Conservation (phyloP, 2,797 vertebrate species). For the Salarias fasciatus region DNA sequence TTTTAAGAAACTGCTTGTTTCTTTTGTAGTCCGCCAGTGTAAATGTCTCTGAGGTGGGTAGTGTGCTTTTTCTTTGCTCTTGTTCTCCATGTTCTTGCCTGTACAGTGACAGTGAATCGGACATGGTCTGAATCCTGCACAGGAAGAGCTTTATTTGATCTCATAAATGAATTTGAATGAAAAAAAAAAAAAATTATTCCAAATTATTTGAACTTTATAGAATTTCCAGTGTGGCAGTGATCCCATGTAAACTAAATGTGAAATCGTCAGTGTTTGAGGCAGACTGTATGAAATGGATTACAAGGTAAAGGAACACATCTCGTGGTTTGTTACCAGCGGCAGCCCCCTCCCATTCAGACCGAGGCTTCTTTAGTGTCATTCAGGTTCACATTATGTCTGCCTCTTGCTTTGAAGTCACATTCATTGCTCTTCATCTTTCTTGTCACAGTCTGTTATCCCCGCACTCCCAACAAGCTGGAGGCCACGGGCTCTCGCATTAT, state of each 20-base stretch:
- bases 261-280: neutral
- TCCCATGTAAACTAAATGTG: neutral
- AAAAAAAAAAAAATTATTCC: neutral
- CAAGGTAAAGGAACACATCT: neutral
- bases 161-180: neutral
- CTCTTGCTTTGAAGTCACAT: constrained; percentile 40
- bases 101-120: too few species aligned
- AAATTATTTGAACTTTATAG: neutral
- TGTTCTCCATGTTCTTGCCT: too few species aligned
- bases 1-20: too few species aligned
- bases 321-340: neutral
- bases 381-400: constrained; percentile 11
- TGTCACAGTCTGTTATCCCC: constrained; percentile 35
- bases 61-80: too few species aligned
- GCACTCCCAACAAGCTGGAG: constrained; percentile 29
- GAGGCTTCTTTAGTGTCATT: neutral
- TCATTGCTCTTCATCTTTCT: constrained; percentile 39
- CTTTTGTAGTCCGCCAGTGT: too few species aligned
- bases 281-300: neutral
- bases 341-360: neutral
- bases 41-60: too few species aligned
- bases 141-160: too few species aligned
- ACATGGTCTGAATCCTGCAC: too few species aligned
- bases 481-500: constrained; percentile 19
- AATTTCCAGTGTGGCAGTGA: neutral